phyloP scores from a whole-genome alignment of 2,888 invertebrate genomes.

The Chrysomela aeneicollis region DNA sequence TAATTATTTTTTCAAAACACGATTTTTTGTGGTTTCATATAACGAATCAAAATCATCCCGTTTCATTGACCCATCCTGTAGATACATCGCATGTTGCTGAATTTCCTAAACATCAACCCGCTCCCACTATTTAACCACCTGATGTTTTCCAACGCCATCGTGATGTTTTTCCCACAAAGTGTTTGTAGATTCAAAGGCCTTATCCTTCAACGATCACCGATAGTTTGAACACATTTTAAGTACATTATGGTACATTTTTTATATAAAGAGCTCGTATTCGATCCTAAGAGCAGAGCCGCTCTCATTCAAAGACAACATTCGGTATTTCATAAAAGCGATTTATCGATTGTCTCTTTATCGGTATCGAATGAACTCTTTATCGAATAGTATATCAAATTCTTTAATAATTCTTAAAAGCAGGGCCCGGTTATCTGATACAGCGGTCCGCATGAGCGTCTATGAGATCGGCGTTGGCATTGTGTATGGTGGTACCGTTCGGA shows the following conservation, averaged over 20 bases:
- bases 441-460: constrained; percentile 41
- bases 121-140: background rate
- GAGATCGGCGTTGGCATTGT: constrained; percentile 41
- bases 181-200: background rate
- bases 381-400: constrained; percentile 48
- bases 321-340: constrained; percentile 33
- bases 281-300: constrained; percentile 39
- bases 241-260: constrained; percentile 3
- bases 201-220: background rate
- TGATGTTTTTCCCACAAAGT: background rate
- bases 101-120: background rate
- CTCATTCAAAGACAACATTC: constrained; percentile 41
- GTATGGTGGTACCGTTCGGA: constrained; percentile 24
- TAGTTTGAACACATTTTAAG: constrained; percentile 3
- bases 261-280: background rate
- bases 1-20: no score
- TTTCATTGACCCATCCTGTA: no score
- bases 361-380: constrained; percentile 49
- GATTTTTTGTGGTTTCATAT: no score
- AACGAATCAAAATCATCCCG: no score
- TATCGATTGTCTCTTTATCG: constrained; percentile 39
- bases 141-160: background rate
- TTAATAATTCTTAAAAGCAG: constrained; percentile 46
- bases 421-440: constrained; percentile 45
- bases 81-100: no score